These are phyloP conservation scores for Macrobrachium rosenbergii DNA, from an alignment of 1,140 invertebrate species.

Conservation along the genomic window DNA sequence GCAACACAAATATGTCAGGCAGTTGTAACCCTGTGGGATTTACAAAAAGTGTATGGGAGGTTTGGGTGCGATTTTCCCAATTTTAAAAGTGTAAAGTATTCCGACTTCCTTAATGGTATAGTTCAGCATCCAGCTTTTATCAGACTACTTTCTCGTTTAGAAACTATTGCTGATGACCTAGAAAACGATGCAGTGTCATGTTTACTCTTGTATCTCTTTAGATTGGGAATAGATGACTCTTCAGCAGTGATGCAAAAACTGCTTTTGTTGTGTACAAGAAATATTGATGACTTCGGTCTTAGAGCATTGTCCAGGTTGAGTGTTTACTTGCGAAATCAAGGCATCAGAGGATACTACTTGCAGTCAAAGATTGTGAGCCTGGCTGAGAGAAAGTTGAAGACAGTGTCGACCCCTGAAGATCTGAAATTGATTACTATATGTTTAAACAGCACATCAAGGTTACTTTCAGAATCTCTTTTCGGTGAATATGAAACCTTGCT, in stretches of 20 bases:
- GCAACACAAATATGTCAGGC: slow-evolving; percentile 41
- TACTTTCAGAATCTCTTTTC: slow-evolving; percentile 36
- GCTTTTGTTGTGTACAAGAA: slow-evolving; percentile 20
- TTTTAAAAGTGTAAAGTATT: slow-evolving; percentile 2
- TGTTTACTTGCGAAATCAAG: slow-evolving; percentile 46
- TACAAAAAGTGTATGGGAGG: slow-evolving; percentile 49
- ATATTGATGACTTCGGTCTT: slow-evolving; percentile 33
- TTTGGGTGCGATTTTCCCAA: slow-evolving; percentile 25
- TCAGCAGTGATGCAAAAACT: slow-evolving; percentile 39
- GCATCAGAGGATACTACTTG: slow-evolving; percentile 38
- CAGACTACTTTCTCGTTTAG: slow-evolving; percentile 21
- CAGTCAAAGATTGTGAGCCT: slow-evolving; percentile 37
- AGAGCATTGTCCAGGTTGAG: slow-evolving; percentile 43
- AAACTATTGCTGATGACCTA: slow-evolving; percentile 28
- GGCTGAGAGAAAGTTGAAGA: slow-evolving; percentile 11
- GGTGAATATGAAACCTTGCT: slow-evolving; percentile 25
- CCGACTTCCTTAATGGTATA: slow-evolving; percentile 41
- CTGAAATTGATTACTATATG: slow-evolving; percentile 50
- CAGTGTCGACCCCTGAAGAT: slow-evolving; percentile 33
- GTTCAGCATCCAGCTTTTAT: slow-evolving; percentile 27
- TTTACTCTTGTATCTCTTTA: slow-evolving; percentile 43
- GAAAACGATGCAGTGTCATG: slow-evolving; percentile 39
- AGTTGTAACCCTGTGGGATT: slow-evolving; percentile 48
- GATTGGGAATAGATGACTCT: slow-evolving; percentile 29
- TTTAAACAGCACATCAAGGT: slow-evolving; percentile 30